Conservation (phyloP, 2,888 invertebrate species). For the Mongoloraphidia duomilia region DNA sequence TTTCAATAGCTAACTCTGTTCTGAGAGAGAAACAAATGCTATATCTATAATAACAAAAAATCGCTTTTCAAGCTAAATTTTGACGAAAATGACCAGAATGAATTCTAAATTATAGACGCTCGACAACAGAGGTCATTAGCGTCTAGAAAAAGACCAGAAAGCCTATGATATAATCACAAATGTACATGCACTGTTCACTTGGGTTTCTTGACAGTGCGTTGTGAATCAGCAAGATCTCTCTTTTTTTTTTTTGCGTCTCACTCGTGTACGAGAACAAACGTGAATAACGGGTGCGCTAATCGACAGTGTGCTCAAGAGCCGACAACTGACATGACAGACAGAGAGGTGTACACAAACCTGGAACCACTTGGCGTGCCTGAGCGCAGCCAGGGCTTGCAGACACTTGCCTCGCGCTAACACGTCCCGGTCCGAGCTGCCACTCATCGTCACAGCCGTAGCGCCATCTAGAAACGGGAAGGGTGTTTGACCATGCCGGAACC, state of each 20-base stretch:
- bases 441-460: slow-evolving; percentile 43
- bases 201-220: too few relatives aligned
- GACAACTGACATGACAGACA: slow-evolving; percentile 9
- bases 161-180: too few relatives aligned
- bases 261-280: slow-evolving; percentile 4
- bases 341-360: slow-evolving; percentile 64
- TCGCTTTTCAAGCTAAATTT: too few relatives aligned
- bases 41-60: too few relatives aligned
- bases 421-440: slow-evolving; percentile 70
- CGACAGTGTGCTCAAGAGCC: slow-evolving; percentile 1
- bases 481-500: slow-evolving; percentile 51
- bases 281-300: neutral
- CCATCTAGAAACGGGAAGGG: slow-evolving; percentile 40
- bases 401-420: slow-evolving; percentile 98
- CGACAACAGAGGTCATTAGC: too few relatives aligned
- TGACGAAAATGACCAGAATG: too few relatives aligned
- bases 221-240: too few relatives aligned
- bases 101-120: too few relatives aligned
- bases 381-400: slow-evolving; percentile 98
- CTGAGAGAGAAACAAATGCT: too few relatives aligned
- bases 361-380: slow-evolving; percentile 99
- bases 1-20: too few relatives aligned
- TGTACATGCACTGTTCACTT: too few relatives aligned
- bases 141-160: too few relatives aligned
- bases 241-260: neutral